Evolutionary conservation across 1,140 invertebrate species (phyloP).

Genomic region (Manduca sexta): DNA sequence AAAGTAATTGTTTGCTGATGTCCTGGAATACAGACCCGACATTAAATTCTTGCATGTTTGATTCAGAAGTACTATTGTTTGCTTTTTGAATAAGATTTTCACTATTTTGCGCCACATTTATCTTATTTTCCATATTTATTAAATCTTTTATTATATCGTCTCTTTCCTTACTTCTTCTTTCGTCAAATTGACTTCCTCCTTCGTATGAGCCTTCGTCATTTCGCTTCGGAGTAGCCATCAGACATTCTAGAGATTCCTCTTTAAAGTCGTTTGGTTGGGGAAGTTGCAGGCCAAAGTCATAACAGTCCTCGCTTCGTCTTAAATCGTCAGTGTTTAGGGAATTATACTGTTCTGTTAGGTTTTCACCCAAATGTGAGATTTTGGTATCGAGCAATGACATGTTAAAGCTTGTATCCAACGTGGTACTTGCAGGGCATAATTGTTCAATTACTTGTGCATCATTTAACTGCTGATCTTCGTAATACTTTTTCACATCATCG

Average conservation of each 20-base stretch:
- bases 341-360: constrained; percentile 40
- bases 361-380: constrained; percentile 41
- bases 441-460: constrained; percentile 49
- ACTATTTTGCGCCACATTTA: constrained; percentile 23
- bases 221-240: constrained; percentile 51
- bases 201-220: constrained; percentile 25
- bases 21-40: constrained; percentile 21
- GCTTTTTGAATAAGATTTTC: constrained; percentile 12
- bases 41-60: constrained; percentile 20
- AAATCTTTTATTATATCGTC: constrained; percentile 63
- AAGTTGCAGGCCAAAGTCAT: constrained; percentile 50
- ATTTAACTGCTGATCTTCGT: constrained; percentile 52
- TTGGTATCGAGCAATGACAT: constrained; percentile 59
- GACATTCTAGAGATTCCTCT: constrained; percentile 53
- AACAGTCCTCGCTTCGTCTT: constrained; percentile 48
- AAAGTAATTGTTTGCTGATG: constrained; percentile 7
- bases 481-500: constrained; percentile 65
- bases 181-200: constrained; percentile 29
- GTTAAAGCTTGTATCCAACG: constrained; percentile 53
- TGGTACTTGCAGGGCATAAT: constrained; percentile 48
- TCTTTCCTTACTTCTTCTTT: constrained; percentile 35
- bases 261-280: constrained; percentile 48
- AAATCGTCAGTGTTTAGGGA: constrained; percentile 40
- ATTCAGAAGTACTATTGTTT: constrained; percentile 10
- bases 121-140: constrained; percentile 58